phyloP scores from a whole-genome alignment of 2,888 invertebrate genomes.

The Drosophila putrida region DNA sequence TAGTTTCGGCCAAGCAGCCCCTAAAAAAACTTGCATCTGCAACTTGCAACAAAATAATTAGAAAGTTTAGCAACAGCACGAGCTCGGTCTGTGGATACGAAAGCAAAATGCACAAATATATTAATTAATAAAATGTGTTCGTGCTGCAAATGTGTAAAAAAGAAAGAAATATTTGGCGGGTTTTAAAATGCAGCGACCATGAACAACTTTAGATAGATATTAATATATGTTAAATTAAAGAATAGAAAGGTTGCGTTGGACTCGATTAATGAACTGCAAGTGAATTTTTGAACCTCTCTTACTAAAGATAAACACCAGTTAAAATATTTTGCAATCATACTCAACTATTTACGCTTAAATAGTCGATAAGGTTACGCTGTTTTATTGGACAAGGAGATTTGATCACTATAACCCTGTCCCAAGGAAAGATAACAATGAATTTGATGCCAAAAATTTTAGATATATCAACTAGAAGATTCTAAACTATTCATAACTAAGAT shows the following conservation, averaged over 20 bases:
- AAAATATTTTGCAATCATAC: not conserved
- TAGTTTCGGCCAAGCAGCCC: slow-evolving; percentile 63
- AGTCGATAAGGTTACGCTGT: not conserved
- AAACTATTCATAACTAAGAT: too few species aligned
- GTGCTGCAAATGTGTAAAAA: slow-evolving; percentile 55
- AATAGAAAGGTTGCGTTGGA: slow-evolving; percentile 5
- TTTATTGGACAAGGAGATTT: too few species aligned
- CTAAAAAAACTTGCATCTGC: slow-evolving; percentile 63
- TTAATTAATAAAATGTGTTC: slow-evolving; percentile 75
- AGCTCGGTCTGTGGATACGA: slow-evolving; percentile 40
- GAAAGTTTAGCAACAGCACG: slow-evolving; percentile 64
- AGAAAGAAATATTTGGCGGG: slow-evolving; percentile 61
- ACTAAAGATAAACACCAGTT: not conserved
- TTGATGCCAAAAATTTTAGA: too few species aligned
- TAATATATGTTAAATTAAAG: slow-evolving; percentile 23
- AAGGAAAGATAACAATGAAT: too few species aligned
- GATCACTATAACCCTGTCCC: too few species aligned
- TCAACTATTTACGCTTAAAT: not conserved
- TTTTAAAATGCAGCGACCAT: slow-evolving; percentile 69
- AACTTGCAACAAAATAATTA: slow-evolving; percentile 61
- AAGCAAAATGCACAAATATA: slow-evolving; percentile 69
- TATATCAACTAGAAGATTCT: too few species aligned
- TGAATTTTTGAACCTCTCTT: not conserved
- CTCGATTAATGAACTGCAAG: slow-evolving; percentile 9
- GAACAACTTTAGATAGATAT: slow-evolving; percentile 58